Evolutionary conservation across 2,888 invertebrate species (phyloP).

Genomic region (Caenorhabditis zanzibari): DNA sequence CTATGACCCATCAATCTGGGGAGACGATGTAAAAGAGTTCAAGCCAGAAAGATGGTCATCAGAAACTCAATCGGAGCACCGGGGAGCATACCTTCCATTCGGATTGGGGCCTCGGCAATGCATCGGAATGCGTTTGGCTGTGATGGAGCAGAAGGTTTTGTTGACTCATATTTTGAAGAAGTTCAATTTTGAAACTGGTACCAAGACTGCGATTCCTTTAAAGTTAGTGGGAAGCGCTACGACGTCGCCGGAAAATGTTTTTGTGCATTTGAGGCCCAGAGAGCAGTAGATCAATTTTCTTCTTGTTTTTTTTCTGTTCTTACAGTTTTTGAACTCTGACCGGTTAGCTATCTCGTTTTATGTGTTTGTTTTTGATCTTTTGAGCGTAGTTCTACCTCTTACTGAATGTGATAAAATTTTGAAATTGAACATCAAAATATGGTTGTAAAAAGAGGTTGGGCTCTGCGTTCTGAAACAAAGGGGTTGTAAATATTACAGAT

Average conservation of each 20-base stretch:
- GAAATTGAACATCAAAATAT: no score
- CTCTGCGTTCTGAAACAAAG: no score
- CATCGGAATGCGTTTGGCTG: conserved; percentile 79
- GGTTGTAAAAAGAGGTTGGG: no score
- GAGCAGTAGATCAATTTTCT: no score
- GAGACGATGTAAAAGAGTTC: conserved; percentile 68
- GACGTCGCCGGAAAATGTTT: conserved; percentile 27
- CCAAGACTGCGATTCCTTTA: conserved; percentile 39
- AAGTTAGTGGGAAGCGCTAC: conserved; percentile 49
- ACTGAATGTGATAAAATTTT: no score
- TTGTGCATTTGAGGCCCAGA: conserved; percentile 24
- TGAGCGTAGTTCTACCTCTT: no score
- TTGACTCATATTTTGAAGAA: conserved; percentile 71
- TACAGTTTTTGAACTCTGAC: no score
- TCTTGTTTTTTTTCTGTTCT: no score
- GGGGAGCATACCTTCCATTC: conserved; percentile 66
- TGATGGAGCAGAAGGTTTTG: conserved; percentile 78
- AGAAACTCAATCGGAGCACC: conserved; percentile 15
- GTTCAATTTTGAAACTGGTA: conserved; percentile 65
- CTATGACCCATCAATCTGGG: conserved; percentile 65
- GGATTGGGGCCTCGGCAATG: conserved; percentile 80
- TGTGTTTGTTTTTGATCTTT: no score
- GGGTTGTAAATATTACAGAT: no score
- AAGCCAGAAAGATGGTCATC: conserved; percentile 64
- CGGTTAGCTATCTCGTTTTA: no score